A percentile compares a stretch with the other conserved stretches of the same genome.
Evolutionary conservation across 2,888 invertebrate species (phyloP).

Genomic region (Caenorhabditis macrosperma): DNA sequence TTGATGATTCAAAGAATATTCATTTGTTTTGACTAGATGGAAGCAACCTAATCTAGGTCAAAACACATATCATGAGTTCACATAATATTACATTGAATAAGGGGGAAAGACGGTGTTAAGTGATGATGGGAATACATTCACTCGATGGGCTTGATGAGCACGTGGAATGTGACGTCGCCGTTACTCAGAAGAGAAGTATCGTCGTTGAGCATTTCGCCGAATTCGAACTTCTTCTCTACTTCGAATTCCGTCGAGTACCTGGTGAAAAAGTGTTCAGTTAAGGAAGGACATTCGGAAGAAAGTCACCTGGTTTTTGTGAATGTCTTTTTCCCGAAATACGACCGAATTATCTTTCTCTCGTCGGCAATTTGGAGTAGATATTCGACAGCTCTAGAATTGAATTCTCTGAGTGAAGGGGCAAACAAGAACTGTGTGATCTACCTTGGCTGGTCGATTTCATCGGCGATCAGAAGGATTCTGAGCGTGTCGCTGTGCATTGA

Average conservation of each 20-base stretch:
- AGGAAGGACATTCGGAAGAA: background rate
- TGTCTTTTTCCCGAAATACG: conserved; percentile 81
- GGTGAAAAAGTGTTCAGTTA: background rate
- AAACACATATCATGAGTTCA: background rate
- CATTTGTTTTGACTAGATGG: conserved; percentile 14
- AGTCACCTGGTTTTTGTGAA: conserved; percentile 81
- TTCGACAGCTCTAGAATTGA: conserved; percentile 71
- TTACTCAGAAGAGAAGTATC: conserved; percentile 71
- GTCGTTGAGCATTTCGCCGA: conserved; percentile 73
- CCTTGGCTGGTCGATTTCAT: conserved; percentile 75
- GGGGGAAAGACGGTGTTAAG: conserved; percentile 11
- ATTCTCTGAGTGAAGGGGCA: background rate
- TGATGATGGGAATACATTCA: conserved; percentile 45
- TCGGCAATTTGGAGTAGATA: conserved; percentile 80
- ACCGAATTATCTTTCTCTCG: conserved; percentile 80
- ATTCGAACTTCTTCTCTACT: conserved; percentile 81
- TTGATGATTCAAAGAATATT: background rate
- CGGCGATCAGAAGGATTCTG: conserved; percentile 67
- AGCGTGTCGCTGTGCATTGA: conserved; percentile 60
- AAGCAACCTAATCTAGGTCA: conserved; percentile 38
- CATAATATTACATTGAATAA: background rate
- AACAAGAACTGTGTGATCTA: background rate
- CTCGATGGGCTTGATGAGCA: conserved; percentile 72
- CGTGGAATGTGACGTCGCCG: conserved; percentile 72
- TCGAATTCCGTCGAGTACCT: conserved; percentile 81